phyloP scores from a whole-genome alignment of 2,888 invertebrate genomes.

The Alviniconcha strummeri region DNA sequence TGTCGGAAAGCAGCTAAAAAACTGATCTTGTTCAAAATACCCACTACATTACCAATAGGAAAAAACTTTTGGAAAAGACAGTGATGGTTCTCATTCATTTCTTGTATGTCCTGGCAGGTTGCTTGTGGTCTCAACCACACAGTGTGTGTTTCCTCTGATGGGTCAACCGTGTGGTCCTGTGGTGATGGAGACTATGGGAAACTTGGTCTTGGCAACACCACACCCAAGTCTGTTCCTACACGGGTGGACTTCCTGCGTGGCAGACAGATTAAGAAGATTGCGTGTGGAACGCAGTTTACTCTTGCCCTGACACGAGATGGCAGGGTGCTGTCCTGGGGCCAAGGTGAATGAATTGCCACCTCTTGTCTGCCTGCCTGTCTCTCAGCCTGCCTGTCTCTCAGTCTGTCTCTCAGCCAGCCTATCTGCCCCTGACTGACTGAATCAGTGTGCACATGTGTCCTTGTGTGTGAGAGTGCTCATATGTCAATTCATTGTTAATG shows the following conservation, averaged over 20 bases:
- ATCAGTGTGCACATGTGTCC: not conserved
- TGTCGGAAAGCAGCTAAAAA: too few relatives aligned
- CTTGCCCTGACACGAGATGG: conserved; percentile 80
- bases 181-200: conserved; percentile 82
- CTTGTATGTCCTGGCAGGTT: conserved; percentile 67
- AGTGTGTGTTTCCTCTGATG: conserved; percentile 78
- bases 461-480: not conserved
- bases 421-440: not conserved
- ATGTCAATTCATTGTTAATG: too few relatives aligned
- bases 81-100: too few relatives aligned
- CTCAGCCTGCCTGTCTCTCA: not conserved
- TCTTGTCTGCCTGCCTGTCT: not conserved
- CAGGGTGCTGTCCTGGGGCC: conserved; percentile 79
- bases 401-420: not conserved
- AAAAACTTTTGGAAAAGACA: too few relatives aligned
- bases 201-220: conserved; percentile 74
- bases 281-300: conserved; percentile 81
- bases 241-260: conserved; percentile 77
- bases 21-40: too few relatives aligned
- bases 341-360: conserved; percentile 55
- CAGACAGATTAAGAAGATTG: conserved; percentile 78
- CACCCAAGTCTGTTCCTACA: conserved; percentile 72
- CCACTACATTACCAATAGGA: too few relatives aligned
- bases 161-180: conserved; percentile 79
- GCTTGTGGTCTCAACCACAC: conserved; percentile 82